phyloP scores from a whole-genome alignment of 2,888 invertebrate species.

The Rotaria socialis region DNA sequence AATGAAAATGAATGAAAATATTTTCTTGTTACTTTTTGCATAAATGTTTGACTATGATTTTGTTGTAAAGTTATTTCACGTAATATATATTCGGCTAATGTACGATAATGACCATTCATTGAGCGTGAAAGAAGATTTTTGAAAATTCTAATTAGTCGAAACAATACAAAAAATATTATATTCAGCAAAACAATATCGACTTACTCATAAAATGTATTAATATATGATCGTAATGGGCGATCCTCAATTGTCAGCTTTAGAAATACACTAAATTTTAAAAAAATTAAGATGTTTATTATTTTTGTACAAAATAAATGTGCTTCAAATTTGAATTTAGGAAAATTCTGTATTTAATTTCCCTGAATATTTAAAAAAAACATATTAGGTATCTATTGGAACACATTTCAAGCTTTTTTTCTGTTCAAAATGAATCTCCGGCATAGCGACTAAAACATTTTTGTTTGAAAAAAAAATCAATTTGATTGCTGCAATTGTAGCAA shows the following conservation, averaged over 20 bases:
- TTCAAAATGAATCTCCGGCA: too few relatives aligned
- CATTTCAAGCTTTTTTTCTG: too few relatives aligned
- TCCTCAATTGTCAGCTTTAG: constrained; percentile 30
- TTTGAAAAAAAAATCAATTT: too few relatives aligned
- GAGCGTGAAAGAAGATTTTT: constrained; percentile 88
- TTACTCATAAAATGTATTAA: constrained; percentile 20
- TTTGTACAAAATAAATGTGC: too few relatives aligned
- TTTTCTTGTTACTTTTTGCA: not conserved
- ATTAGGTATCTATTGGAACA: too few relatives aligned
- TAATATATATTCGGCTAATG: constrained; percentile 87
- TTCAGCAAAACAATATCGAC: not conserved
- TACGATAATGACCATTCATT: constrained; percentile 80
- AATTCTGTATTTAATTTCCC: too few relatives aligned
- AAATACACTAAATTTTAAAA: constrained; percentile 27
- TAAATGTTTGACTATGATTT: constrained; percentile 37
- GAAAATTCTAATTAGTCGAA: constrained; percentile 68
- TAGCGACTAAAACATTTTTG: too few relatives aligned
- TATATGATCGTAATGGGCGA: constrained; percentile 22
- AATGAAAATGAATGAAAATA: too few relatives aligned
- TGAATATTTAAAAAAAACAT: too few relatives aligned
- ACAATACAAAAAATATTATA: not conserved
- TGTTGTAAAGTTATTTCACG: constrained; percentile 38
- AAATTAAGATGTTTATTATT: not conserved
- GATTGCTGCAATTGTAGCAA: too few relatives aligned
- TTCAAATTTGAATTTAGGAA: too few relatives aligned